Conservation (phyloP, 2,797 vertebrate genomes). For the Lepidocolaptes lacrymiger region DNA sequence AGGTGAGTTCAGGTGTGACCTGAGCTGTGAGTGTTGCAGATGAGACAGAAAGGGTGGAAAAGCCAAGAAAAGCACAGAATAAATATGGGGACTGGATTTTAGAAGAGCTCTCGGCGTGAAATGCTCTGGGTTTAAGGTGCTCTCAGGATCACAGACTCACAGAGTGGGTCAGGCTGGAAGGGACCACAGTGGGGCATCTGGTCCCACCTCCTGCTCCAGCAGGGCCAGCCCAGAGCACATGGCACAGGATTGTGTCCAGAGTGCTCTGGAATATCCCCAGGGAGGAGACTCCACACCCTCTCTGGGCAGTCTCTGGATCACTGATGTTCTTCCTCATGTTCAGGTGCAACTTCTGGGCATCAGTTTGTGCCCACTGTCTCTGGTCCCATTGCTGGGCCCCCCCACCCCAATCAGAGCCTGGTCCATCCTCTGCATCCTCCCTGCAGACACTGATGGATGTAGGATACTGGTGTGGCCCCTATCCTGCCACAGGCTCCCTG, state of each 20-base stretch:
- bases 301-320: not conserved
- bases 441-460: not conserved
- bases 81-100: not conserved
- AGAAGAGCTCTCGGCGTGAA: not conserved
- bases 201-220: not conserved
- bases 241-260: not conserved
- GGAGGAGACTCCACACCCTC: not conserved
- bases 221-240: not conserved
- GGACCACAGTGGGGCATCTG: no score
- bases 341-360: not conserved
- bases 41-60: not conserved
- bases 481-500: not conserved
- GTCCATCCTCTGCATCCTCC: not conserved
- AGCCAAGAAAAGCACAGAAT: not conserved
- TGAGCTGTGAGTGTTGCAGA: not conserved
- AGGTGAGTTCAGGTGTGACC: not conserved
- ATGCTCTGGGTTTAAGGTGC: not conserved
- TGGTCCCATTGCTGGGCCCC: not conserved
- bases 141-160: accelerated
- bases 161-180: not conserved
- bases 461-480: not conserved
- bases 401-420: not conserved
- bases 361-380: not conserved
- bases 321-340: not conserved
- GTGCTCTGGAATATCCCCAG: not conserved